These are phyloP conservation scores for Apeira syringaria DNA, from an alignment of 2,888 invertebrate genomes.

Conservation along the genomic window DNA sequence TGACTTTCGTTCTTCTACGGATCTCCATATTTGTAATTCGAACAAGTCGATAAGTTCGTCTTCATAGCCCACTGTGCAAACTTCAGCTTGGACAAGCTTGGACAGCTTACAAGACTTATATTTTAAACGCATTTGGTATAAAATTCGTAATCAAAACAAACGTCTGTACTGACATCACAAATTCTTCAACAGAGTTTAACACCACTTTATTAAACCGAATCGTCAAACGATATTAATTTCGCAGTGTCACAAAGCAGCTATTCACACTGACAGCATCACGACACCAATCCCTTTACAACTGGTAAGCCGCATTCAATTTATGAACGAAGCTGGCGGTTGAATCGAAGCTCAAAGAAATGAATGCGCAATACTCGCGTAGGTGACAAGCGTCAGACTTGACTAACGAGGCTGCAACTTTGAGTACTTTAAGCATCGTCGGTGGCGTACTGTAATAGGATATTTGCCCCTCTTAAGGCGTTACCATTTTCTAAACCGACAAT, in stretches of 20 bases:
- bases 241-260: background rate
- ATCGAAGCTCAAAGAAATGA: conserved; percentile 26
- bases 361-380: conserved; percentile 30
- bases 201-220: no score
- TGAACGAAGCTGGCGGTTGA: conserved; percentile 37
- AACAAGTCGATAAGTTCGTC: no score
- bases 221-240: background rate
- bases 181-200: no score
- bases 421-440: conserved; percentile 26
- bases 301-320: conserved; percentile 51
- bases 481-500: no score
- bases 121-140: no score
- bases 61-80: no score
- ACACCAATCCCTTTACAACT: conserved; percentile 6
- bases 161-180: no score
- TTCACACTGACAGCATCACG: conserved; percentile 4
- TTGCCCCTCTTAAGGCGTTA: conserved; percentile 30
- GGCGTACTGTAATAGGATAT: conserved; percentile 31
- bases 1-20: no score
- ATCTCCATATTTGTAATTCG: no score
- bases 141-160: no score
- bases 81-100: no score
- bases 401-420: conserved; percentile 18
- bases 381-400: conserved; percentile 34
- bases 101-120: no score